phyloP scores from a whole-genome alignment of 2,797 vertebrate species.

The Eutrigla gurnardus region DNA sequence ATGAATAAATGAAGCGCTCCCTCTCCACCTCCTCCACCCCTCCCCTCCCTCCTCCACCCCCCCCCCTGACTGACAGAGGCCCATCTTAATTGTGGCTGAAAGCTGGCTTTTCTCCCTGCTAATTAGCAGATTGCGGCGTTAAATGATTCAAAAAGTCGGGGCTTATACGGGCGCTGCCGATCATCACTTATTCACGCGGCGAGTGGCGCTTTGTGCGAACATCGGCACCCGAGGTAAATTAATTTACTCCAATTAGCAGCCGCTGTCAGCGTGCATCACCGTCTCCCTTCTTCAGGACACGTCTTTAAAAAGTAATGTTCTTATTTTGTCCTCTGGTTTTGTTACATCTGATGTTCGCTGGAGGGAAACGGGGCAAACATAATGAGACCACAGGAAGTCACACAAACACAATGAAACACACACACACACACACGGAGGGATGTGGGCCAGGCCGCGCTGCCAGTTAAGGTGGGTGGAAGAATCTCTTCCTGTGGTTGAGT shows the following conservation, averaged over 20 bases:
- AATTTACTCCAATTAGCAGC: slow-evolving; percentile 88
- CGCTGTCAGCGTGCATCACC: slow-evolving; percentile 83
- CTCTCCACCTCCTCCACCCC: slow-evolving; percentile 47
- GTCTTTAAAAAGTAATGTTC: slow-evolving; percentile 80
- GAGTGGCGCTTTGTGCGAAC: slow-evolving; percentile 79
- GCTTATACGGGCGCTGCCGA: slow-evolving; percentile 80
- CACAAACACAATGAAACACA: slow-evolving; percentile 17
- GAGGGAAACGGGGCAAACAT: slow-evolving; percentile 70
- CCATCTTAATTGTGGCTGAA: slow-evolving; percentile 87
- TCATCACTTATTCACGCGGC: slow-evolving; percentile 88
- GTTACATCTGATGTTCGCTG: slow-evolving; percentile 76
- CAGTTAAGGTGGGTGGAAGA: slow-evolving; percentile 34
- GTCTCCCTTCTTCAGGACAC: slow-evolving; percentile 69
- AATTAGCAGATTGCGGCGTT: slow-evolving; percentile 89
- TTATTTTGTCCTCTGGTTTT: slow-evolving; percentile 78
- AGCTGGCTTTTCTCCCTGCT: slow-evolving; percentile 84
- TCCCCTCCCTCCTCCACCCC: slow-evolving; percentile 52
- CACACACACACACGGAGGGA: slow-evolving; percentile 19
- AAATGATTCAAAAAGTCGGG: slow-evolving; percentile 90
- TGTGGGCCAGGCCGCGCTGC: neutral
- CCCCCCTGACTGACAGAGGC: slow-evolving; percentile 83
- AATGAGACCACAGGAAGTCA: slow-evolving; percentile 57
- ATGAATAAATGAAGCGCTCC: slow-evolving; percentile 84
- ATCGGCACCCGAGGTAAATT: slow-evolving; percentile 85
- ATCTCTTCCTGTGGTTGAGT: slow-evolving; percentile 28